These are phyloP conservation scores for Acronicta psi DNA, from an alignment of 2,888 invertebrate species.

Conservation along the genomic window DNA sequence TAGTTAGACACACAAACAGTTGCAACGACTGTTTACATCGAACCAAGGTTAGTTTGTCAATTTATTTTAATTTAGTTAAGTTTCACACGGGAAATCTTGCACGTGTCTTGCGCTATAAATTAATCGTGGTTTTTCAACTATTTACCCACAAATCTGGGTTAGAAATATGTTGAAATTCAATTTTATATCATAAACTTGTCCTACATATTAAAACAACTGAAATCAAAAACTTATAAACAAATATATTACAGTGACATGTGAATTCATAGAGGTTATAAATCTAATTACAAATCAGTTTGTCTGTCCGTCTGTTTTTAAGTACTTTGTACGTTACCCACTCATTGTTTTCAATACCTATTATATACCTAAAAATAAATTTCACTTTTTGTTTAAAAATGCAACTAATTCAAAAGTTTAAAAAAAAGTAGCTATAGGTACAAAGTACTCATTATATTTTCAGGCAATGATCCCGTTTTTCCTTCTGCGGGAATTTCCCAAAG, in stretches of 20 bases:
- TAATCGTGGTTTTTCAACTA: slow-evolving; percentile 1
- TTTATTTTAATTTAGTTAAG: background rate
- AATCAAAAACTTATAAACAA: slow-evolving; percentile 37
- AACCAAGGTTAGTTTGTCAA: slow-evolving; percentile 17
- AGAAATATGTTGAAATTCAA: background rate
- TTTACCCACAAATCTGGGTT: background rate
- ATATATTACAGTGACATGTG: slow-evolving; percentile 15
- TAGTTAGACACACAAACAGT: background rate
- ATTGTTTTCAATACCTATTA: too few species aligned
- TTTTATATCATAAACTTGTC: background rate
- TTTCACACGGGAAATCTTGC: background rate
- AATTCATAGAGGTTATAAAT: background rate
- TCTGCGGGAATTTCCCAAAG: too few species aligned
- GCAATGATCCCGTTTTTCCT: too few species aligned
- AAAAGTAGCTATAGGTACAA: too few species aligned
- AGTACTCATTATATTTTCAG: too few species aligned
- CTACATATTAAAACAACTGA: background rate
- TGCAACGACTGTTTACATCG: slow-evolving; percentile 3
- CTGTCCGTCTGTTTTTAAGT: too few species aligned
- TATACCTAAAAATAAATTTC: too few species aligned
- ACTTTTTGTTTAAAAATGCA: too few species aligned
- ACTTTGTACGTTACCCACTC: too few species aligned
- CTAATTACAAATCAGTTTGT: too few species aligned
- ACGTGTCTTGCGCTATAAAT: slow-evolving; percentile 21
- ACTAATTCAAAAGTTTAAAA: background rate